Evolutionary conservation across 1,140 invertebrate species (phyloP).

Genomic region (Archivesica marissinica): DNA sequence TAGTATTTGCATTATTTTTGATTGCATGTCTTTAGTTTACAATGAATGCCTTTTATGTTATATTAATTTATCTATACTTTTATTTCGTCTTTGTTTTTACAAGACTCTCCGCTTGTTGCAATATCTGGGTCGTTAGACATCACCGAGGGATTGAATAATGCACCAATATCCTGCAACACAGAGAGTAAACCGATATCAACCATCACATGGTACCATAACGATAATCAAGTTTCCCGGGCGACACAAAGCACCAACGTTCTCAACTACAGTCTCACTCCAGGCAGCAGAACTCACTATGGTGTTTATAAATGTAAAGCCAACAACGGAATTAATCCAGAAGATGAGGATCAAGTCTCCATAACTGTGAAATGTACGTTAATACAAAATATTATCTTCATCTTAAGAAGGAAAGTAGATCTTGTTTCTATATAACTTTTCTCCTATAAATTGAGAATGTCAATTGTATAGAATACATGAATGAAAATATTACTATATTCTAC

Average conservation of each 20-base stretch:
- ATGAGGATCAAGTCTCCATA: not conserved
- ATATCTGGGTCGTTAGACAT: not conserved
- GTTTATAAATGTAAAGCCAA: not conserved
- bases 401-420: too few species aligned
- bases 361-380: not conserved
- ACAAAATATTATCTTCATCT: not conserved
- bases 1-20: too few species aligned
- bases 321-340: not conserved
- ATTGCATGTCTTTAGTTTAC: too few species aligned
- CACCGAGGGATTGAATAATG: not conserved
- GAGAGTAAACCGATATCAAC: not conserved
- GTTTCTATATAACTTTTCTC: too few species aligned
- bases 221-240: not conserved
- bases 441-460: not conserved
- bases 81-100: too few species aligned
- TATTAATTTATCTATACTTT: too few species aligned
- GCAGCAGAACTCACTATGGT: slow-evolving; percentile 1
- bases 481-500: too few species aligned
- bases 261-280: not conserved
- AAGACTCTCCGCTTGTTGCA: not conserved
- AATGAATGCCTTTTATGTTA: too few species aligned
- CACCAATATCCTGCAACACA: not conserved
- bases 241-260: not conserved
- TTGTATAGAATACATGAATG: too few species aligned
- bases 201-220: not conserved